Percentiles rank a stretch among this genome's conserved stretches.
Evolutionary conservation across 1,140 invertebrate species (phyloP).

Genomic region (Aphaenogaster ashmeadi): DNA sequence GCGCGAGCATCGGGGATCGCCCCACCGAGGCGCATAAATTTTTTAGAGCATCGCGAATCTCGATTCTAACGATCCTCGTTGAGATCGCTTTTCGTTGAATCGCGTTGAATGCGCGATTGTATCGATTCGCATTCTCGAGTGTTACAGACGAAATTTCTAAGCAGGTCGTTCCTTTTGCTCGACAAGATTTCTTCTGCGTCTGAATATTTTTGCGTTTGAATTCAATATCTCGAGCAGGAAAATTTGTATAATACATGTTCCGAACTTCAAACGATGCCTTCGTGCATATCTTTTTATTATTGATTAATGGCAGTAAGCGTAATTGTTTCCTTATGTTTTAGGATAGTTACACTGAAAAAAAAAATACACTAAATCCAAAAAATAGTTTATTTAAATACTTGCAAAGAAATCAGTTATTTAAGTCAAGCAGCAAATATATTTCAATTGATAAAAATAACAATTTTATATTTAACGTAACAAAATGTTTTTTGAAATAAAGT

Average conservation of each 20-base stretch:
- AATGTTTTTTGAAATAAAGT: no score
- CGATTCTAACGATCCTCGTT: not conserved
- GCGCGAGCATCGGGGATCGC: not conserved
- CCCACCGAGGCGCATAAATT: conserved; percentile 1
- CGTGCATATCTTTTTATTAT: not conserved
- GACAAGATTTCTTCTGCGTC: no score
- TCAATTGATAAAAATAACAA: no score
- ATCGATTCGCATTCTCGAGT: not conserved
- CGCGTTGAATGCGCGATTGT: not conserved
- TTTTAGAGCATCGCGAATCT: not conserved
- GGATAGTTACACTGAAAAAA: no score
- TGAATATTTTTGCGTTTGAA: not conserved
- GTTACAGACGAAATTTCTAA: not conserved
- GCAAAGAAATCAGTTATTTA: no score
- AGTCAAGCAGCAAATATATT: no score
- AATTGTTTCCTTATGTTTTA: not conserved
- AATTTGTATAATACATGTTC: not conserved
- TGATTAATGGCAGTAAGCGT: no score
- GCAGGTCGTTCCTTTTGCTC: not conserved
- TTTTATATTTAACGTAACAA: no score
- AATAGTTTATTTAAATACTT: no score
- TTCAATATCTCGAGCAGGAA: not conserved
- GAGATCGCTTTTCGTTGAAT: not conserved
- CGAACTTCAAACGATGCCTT: not conserved
- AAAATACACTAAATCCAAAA: no score